Conservation (phyloP, 2,113 vertebrate species). For the Circaetus cinerascens region DNA sequence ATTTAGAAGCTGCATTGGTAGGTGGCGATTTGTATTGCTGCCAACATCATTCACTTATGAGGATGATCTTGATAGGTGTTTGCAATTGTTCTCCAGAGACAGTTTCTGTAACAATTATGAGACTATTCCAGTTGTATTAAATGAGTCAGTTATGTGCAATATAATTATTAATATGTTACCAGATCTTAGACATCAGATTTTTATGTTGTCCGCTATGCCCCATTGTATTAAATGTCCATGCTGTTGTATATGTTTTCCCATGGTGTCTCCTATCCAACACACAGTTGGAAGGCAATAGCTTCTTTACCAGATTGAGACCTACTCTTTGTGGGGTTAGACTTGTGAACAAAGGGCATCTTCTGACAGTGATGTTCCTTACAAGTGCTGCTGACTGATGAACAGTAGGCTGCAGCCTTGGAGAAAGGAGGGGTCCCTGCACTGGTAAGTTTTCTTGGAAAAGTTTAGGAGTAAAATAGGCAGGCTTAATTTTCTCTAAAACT, state of each 20-base stretch:
- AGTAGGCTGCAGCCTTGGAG: not conserved
- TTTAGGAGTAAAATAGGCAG: not conserved
- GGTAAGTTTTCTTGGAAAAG: not conserved
- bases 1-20: not conserved
- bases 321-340: not conserved
- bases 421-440: not conserved
- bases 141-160: not conserved
- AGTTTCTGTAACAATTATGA: not conserved
- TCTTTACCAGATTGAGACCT: not conserved
- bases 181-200: not conserved
- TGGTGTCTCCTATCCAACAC: not conserved
- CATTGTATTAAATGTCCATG: not conserved
- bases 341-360: not conserved
- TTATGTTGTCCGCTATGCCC: not conserved
- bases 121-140: not conserved
- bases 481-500: not conserved
- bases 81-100: not conserved
- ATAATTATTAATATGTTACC: not conserved
- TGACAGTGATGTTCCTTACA: not conserved
- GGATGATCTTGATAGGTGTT: not conserved
- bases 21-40: not conserved
- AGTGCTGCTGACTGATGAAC: not conserved
- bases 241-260: fast-evolving
- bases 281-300: not conserved
- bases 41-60: not conserved